These are phyloP conservation scores for Malachius bipustulatus DNA, from an alignment of 2,888 invertebrate species.

Conservation along the genomic window DNA sequence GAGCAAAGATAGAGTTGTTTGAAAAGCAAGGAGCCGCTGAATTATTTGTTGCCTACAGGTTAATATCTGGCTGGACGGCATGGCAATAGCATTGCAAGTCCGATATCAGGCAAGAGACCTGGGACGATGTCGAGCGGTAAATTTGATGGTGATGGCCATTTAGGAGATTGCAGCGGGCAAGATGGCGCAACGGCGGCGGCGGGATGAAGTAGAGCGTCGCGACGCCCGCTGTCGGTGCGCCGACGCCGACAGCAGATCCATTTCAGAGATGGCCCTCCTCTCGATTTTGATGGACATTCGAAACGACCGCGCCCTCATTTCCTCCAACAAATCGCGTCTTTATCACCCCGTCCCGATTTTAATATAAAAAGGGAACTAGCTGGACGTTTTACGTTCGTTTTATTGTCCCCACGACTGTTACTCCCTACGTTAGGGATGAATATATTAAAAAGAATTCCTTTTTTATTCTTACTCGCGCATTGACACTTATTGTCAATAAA, in stretches of 20 bases:
- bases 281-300: slow-evolving; percentile 40
- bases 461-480: too few species aligned
- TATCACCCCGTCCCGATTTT: slow-evolving; percentile 23
- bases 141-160: slow-evolving; percentile 38
- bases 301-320: slow-evolving; percentile 39
- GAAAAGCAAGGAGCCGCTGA: too few species aligned
- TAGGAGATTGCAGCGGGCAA: slow-evolving; percentile 38
- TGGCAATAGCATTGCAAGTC: too few species aligned
- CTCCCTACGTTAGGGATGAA: neutral
- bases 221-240: slow-evolving; percentile 28
- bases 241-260: slow-evolving; percentile 30
- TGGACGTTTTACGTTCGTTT: slow-evolving; percentile 13
- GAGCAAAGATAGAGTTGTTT: too few species aligned
- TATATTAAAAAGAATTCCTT: too few species aligned
- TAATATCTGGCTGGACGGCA: too few species aligned
- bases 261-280: slow-evolving; percentile 37
- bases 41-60: too few species aligned
- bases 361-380: slow-evolving; percentile 10
- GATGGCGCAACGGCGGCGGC: slow-evolving; percentile 30
- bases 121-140: slow-evolving; percentile 27
- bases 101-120: slow-evolving; percentile 4
- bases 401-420: slow-evolving; percentile 2
- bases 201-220: slow-evolving; percentile 26
- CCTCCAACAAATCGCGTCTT: slow-evolving; percentile 35
- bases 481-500: too few species aligned